These are phyloP conservation scores for Luperina nickerlii DNA, from an alignment of 2,888 invertebrate species.

Conservation along the genomic window DNA sequence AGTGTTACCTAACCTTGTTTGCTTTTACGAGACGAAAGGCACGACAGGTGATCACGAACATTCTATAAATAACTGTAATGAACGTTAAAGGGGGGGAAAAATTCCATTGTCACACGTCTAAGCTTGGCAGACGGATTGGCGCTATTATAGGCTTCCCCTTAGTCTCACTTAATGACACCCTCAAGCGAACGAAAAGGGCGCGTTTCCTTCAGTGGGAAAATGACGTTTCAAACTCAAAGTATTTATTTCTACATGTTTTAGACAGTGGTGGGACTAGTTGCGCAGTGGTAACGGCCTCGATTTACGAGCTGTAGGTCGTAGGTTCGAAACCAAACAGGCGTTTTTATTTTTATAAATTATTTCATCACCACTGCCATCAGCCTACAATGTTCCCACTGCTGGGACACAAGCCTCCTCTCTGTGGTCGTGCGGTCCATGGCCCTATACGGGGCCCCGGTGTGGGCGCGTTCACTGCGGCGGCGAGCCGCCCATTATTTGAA, in stretches of 20 bases:
- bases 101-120: neutral
- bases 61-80: neutral
- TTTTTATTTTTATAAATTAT: no score
- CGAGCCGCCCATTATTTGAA: no score
- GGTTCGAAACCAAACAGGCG: no score
- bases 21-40: neutral
- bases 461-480: no score
- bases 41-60: neutral
- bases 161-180: slow-evolving; percentile 17
- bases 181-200: neutral
- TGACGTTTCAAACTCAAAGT: neutral
- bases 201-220: neutral
- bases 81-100: neutral
- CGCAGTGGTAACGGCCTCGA: no score
- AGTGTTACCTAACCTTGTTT: neutral
- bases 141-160: neutral
- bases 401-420: no score
- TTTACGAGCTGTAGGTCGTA: no score
- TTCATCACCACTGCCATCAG: no score
- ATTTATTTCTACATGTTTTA: neutral
- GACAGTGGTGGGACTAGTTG: no score
- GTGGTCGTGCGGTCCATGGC: no score
- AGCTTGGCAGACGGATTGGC: slow-evolving; percentile 24
- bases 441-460: no score
- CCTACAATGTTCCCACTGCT: no score